Percentiles rank a stretch among this genome's conserved stretches.
These are phyloP conservation scores for Lycaon pictus DNA, from an alignment of 2,113 vertebrate genomes.

Conservation along the genomic window DNA sequence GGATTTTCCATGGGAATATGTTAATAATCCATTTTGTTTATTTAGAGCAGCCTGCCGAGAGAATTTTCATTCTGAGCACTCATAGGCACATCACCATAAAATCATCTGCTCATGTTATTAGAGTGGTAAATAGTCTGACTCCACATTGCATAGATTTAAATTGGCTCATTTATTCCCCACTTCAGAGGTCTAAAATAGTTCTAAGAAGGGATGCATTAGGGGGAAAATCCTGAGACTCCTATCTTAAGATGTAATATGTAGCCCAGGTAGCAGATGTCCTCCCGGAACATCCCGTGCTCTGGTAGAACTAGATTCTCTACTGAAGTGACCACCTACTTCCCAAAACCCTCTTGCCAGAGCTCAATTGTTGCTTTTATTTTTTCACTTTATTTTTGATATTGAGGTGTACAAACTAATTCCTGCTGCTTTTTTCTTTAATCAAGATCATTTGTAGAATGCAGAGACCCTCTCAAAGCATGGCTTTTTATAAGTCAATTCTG, in stretches of 20 bases:
- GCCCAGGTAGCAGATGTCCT: neutral
- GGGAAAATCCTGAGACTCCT: neutral
- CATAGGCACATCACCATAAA: neutral
- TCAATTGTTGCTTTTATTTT: neutral
- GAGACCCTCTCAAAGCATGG: neutral
- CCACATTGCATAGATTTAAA: neutral
- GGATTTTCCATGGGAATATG: neutral
- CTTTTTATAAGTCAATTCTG: neutral
- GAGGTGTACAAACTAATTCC: neutral
- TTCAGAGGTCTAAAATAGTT: neutral
- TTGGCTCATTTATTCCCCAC: neutral
- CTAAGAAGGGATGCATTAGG: neutral
- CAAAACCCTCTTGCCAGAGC: neutral
- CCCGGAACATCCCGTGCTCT: too few species aligned
- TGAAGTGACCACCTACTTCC: neutral
- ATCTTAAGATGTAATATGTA: neutral
- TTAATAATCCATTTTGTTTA: neutral
- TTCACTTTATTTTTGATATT: neutral
- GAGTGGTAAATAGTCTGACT: neutral
- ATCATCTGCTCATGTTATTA: neutral
- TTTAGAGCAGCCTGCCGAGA: neutral
- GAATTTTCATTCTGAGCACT: neutral
- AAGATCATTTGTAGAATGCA: neutral
- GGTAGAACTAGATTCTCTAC: neutral
- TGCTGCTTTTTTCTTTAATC: neutral